Conservation (phyloP, 2,888 invertebrate species). For the Lomographa bimaculata region DNA sequence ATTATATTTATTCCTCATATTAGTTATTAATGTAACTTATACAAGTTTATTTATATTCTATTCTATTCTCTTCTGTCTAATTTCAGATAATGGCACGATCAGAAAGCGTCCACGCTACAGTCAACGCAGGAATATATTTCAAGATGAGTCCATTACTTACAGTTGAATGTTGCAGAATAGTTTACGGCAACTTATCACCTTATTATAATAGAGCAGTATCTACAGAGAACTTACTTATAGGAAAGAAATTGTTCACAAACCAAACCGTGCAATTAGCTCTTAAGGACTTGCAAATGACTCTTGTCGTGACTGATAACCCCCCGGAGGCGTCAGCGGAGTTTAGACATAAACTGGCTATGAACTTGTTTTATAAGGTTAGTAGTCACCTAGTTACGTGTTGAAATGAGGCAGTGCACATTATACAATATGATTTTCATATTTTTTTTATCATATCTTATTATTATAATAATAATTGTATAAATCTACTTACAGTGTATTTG, state of each 20-base stretch:
- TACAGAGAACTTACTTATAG: constrained; percentile 76
- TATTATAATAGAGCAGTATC: constrained; percentile 69
- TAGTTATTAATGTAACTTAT: too few species aligned
- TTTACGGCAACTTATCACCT: constrained; percentile 83
- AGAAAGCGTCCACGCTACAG: constrained; percentile 89
- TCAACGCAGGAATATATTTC: constrained; percentile 89
- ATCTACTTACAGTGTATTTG: too few species aligned
- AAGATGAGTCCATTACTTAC: constrained; percentile 69
- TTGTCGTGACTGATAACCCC: constrained; percentile 50
- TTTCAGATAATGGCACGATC: constrained; percentile 87
- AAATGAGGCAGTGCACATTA: too few species aligned
- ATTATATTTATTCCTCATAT: too few species aligned
- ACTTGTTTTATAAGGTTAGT: constrained; percentile 84
- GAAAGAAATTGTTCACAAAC: constrained; percentile 63
- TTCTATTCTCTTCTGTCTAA: too few species aligned
- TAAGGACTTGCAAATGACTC: constrained; percentile 44
- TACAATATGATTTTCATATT: background rate
- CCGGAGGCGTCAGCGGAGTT: constrained; percentile 83
- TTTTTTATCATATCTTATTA: background rate
- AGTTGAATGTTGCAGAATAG: constrained; percentile 75
- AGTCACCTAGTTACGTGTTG: too few species aligned
- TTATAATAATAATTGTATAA: too few species aligned
- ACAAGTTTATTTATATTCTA: too few species aligned
- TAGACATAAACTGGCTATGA: constrained; percentile 82
- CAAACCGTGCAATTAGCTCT: constrained; percentile 63